These are phyloP conservation scores for Phrynocephalus vlangalii DNA, from an alignment of 2,797 vertebrate genomes.

Conservation along the genomic window DNA sequence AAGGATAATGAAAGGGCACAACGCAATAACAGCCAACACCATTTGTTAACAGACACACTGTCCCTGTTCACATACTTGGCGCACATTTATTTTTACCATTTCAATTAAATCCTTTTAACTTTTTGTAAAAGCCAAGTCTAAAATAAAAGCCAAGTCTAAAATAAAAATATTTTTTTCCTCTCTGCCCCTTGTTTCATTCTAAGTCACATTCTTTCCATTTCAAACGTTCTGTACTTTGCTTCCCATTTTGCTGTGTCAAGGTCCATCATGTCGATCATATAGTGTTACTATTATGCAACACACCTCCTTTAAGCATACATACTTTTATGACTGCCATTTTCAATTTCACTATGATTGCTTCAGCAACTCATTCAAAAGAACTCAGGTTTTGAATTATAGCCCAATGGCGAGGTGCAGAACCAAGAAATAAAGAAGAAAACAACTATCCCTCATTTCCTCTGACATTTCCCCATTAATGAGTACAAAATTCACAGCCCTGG, in stretches of 20 bases:
- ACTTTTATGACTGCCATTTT: conserved; percentile 32
- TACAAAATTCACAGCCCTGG: conserved; percentile 55
- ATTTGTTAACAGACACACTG: neutral
- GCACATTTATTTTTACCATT: neutral
- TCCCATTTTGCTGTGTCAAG: neutral
- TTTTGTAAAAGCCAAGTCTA: neutral
- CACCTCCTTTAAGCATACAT: conserved; percentile 17
- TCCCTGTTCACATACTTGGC: neutral
- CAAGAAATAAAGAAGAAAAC: conserved; percentile 47
- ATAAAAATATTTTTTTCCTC: conserved; percentile 1
- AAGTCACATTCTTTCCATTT: conserved; percentile 2
- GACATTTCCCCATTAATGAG: conserved; percentile 65
- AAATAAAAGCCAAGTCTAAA: conserved; percentile 33
- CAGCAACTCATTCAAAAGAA: conserved; percentile 36
- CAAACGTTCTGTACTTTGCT: conserved; percentile 9
- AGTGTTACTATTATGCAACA: neutral
- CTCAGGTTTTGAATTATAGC: conserved; percentile 32
- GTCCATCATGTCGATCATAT: neutral
- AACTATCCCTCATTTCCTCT: conserved; percentile 36
- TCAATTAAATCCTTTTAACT: conserved; percentile 12
- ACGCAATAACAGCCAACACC: neutral
- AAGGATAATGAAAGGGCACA: conserved; percentile 25
- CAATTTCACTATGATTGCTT: conserved; percentile 27
- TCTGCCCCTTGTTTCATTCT: neutral
- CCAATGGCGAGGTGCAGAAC: conserved; percentile 46